These are phyloP conservation scores for Bombylius major DNA, from an alignment of 2,888 invertebrate species.

Conservation along the genomic window DNA sequence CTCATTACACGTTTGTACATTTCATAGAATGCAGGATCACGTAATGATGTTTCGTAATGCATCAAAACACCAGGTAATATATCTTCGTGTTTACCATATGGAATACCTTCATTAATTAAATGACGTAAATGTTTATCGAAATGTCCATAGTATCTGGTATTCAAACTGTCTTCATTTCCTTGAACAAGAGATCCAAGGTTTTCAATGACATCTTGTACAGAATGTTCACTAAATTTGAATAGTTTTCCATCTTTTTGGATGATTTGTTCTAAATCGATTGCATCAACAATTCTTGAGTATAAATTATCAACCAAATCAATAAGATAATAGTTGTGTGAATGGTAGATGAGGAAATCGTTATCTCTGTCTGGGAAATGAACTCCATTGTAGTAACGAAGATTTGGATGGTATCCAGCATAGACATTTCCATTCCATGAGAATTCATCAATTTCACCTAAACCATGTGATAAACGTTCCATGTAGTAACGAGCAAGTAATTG, in stretches of 20 bases:
- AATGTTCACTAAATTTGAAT: slow-evolving; percentile 21
- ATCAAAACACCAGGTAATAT: slow-evolving; percentile 40
- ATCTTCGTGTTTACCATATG: slow-evolving; percentile 24
- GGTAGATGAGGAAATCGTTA: slow-evolving; percentile 40
- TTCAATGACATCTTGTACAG: slow-evolving; percentile 28
- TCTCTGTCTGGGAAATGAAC: slow-evolving; percentile 52
- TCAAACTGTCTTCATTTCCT: slow-evolving; percentile 40
- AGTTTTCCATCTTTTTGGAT: slow-evolving; percentile 31
- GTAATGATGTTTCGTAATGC: slow-evolving; percentile 50
- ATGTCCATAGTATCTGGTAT: slow-evolving; percentile 42
- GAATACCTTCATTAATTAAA: slow-evolving; percentile 39
- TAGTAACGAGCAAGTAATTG: slow-evolving; percentile 40
- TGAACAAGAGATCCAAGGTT: slow-evolving; percentile 44
- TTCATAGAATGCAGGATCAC: slow-evolving; percentile 62
- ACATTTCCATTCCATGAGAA: slow-evolving; percentile 45
- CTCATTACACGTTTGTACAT: slow-evolving; percentile 49
- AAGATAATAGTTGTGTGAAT: slow-evolving; percentile 23
- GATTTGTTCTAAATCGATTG: slow-evolving; percentile 46
- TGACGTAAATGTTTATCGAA: slow-evolving; percentile 40
- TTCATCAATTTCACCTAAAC: slow-evolving; percentile 49
- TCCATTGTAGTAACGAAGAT: slow-evolving; percentile 51
- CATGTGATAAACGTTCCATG: slow-evolving; percentile 51
- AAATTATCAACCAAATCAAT: slow-evolving; percentile 38
- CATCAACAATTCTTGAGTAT: slow-evolving; percentile 45
- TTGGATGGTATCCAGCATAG: slow-evolving; percentile 48